These are phyloP conservation scores for Perithous albicinctus DNA, from an alignment of 2,888 invertebrate genomes.

Conservation along the genomic window DNA sequence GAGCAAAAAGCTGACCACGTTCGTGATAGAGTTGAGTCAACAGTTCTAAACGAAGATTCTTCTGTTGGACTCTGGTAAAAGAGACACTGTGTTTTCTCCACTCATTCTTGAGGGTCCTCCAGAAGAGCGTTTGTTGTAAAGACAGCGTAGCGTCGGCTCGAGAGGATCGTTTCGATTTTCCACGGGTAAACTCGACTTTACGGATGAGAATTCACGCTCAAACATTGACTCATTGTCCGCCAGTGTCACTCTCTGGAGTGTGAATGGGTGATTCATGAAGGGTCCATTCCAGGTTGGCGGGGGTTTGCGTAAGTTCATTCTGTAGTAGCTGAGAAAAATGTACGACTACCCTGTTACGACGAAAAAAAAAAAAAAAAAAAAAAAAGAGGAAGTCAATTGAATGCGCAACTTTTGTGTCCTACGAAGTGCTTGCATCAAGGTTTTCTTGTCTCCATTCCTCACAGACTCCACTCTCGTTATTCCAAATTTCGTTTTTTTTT, in stretches of 20 bases:
- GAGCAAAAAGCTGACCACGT: neutral
- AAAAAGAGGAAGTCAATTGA: slow-evolving; percentile 31
- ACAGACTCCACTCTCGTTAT: slow-evolving; percentile 15
- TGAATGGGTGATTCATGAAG: slow-evolving; percentile 78
- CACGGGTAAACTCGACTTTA: slow-evolving; percentile 72
- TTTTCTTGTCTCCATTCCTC: neutral
- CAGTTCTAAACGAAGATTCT: slow-evolving; percentile 21
- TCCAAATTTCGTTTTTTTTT: too few species aligned
- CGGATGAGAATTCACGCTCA: slow-evolving; percentile 72
- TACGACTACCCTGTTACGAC: neutral
- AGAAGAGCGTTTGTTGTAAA: slow-evolving; percentile 60
- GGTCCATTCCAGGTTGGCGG: slow-evolving; percentile 21
- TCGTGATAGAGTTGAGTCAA: neutral
- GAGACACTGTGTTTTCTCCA: slow-evolving; percentile 42
- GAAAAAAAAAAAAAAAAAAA: slow-evolving; percentile 37
- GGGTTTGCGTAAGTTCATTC: slow-evolving; percentile 66
- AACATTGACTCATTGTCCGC: slow-evolving; percentile 77
- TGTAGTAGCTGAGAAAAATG: slow-evolving; percentile 48
- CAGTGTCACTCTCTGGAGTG: slow-evolving; percentile 32
- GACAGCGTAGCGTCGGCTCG: slow-evolving; percentile 38
- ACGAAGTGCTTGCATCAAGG: neutral
- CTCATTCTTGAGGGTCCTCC: slow-evolving; percentile 64
- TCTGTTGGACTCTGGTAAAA: slow-evolving; percentile 16
- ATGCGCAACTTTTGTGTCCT: slow-evolving; percentile 42
- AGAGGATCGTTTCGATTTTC: slow-evolving; percentile 73